Base-by-base conservation (phyloP, 37 sponge, comb jelly and placozoan genomes). In the Theonella swinhoei region DNA sequence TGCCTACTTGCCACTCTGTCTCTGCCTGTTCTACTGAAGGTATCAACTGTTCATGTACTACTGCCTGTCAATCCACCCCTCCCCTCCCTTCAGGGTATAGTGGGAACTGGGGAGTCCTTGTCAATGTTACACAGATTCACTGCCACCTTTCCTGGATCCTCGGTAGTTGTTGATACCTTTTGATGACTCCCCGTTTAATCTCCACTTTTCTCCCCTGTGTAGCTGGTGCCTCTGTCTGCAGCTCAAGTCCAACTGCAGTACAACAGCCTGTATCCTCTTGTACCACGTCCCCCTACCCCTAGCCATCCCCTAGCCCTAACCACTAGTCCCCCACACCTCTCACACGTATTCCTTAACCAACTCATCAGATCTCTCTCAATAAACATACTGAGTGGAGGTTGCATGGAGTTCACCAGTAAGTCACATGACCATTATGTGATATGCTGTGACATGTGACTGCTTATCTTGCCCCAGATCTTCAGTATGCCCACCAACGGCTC, bases 21-120 rank as follows among this genome's bases (percentile, higher is more conserved):
- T 63, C 69, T 88, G 2, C 88, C 88, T 38, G 68, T 88, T 4
- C 68, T 88, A 47, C 75, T 88, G 3, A 68, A 81, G 72, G 82
- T 81, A 26, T 14, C 23, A 0, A 20, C 14, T 19, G 38, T 67
- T 9, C 1, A 0, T 37, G 19, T 26, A 23, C 17, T 14, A 11
- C 14, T 9, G 9, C 59, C 19, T 17, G 34, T 38, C 39, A 14
- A 36, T n/a, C n/a, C n/a, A n/a, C n/a, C n/a, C n/a, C n/a, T n/a
- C n/a, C n/a, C n/a, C n/a, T n/a, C n/a, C n/a, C n/a, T n/a, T 20
- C 59, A 87, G 80, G 80, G 87, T 8, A n/a, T 80, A n/a, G 62
- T 47, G 28, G 68, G 34, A 28, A 87, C 80, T 65, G 80, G 74
- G 26, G 42, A 64, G 33, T 32, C 80, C 20, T 31, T 80, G 47